Percentiles rank a stretch among this genome's conserved stretches.
Evolutionary conservation across 2,797 vertebrate genomes (phyloP).

Genomic region (Pseudochirops cupreus): DNA sequence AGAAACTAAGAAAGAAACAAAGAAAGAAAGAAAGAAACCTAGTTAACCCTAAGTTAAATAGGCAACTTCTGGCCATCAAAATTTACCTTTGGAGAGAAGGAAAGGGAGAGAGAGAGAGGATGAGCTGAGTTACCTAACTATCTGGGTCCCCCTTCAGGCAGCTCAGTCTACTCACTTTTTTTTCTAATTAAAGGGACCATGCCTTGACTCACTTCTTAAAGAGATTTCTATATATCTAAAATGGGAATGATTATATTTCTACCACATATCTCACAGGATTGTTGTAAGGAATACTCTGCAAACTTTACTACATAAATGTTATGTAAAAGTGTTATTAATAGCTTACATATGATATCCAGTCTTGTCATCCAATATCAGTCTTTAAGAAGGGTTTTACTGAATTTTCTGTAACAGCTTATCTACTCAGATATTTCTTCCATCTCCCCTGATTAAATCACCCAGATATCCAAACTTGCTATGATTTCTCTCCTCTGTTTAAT

Average conservation of each 20-base stretch:
- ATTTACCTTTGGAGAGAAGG: too few species aligned
- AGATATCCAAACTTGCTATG: not conserved
- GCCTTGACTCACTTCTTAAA: too few species aligned
- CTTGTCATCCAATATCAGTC: not conserved
- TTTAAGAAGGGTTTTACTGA: not conserved
- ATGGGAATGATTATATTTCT: not conserved
- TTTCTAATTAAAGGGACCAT: too few species aligned
- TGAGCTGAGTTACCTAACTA: too few species aligned
- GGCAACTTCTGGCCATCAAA: too few species aligned
- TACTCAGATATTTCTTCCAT: not conserved
- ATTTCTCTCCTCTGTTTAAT: conserved; percentile 9
- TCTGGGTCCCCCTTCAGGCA: too few species aligned
- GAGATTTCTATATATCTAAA: not conserved
- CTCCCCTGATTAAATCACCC: not conserved
- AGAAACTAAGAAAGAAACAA: too few species aligned
- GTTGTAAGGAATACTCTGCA: not conserved
- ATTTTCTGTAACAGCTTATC: not conserved
- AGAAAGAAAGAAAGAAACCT: too few species aligned
- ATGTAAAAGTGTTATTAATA: not conserved
- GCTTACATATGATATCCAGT: not conserved
- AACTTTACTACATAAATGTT: conserved; percentile 19
- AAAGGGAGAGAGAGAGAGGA: too few species aligned
- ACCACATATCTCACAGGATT: not conserved
- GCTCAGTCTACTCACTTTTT: too few species aligned
- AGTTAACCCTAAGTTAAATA: too few species aligned